A percentile compares a stretch with the other conserved stretches of the same genome.
Conservation (phyloP, 2,797 vertebrate genomes). For the Spinus pinus region DNA sequence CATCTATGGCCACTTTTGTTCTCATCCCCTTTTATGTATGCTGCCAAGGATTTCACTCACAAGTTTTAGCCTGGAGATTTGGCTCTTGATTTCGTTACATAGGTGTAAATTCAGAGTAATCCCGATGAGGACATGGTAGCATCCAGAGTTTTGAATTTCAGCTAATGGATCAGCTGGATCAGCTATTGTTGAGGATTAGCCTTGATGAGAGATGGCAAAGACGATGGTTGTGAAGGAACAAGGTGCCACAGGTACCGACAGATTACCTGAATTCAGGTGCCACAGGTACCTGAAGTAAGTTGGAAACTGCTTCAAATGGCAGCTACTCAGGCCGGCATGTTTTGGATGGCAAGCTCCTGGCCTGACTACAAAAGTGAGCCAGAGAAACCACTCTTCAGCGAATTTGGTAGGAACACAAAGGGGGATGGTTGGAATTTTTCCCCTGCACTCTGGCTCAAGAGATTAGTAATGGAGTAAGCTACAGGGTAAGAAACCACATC, state of each 20-base stretch:
- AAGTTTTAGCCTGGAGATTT: background rate
- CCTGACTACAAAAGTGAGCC: background rate
- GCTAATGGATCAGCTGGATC: background rate
- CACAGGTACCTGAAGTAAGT: background rate
- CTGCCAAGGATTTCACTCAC: background rate
- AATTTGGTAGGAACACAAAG: background rate
- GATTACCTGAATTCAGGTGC: background rate
- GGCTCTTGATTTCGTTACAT: background rate
- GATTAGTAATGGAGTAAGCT: background rate
- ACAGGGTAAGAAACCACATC: background rate
- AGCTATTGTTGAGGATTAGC: background rate
- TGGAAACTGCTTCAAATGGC: background rate
- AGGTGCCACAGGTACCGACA: background rate
- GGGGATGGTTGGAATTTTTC: rapidly evolving
- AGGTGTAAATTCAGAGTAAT: background rate
- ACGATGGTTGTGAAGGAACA: background rate
- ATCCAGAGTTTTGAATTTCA: background rate
- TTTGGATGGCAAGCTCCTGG: background rate
- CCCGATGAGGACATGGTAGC: background rate
- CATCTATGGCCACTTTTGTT: background rate
- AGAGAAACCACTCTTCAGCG: background rate
- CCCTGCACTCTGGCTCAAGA: background rate
- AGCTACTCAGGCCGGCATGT: background rate
- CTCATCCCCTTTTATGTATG: background rate
- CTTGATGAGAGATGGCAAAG: background rate